Evolutionary conservation across 2,113 vertebrate genomes (phyloP).

Genomic region (Eudyptes chrysolophus): DNA sequence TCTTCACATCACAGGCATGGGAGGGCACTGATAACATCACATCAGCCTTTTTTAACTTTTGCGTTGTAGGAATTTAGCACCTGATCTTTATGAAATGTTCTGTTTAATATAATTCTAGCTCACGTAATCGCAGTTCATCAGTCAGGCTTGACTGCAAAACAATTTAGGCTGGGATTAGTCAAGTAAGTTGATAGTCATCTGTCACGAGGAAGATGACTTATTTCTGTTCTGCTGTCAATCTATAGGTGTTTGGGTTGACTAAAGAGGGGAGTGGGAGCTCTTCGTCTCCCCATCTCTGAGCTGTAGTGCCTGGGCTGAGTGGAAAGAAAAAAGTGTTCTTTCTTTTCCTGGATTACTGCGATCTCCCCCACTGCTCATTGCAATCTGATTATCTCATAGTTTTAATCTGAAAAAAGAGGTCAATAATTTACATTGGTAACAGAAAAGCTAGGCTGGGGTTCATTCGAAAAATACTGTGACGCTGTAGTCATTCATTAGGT

Average conservation of each 20-base stretch:
- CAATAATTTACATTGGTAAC: not conserved
- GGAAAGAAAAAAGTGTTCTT: not conserved
- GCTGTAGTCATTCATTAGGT: not conserved
- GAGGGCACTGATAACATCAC: not conserved
- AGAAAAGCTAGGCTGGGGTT: not conserved
- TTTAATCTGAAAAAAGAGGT: not conserved
- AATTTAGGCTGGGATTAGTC: not conserved
- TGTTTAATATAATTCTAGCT: not conserved
- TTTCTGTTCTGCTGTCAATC: not conserved
- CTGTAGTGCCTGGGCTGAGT: not conserved
- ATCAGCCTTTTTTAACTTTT: not conserved
- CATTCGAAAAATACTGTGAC: not conserved
- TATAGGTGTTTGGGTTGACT: not conserved
- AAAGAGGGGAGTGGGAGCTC: not conserved
- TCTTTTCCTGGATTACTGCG: not conserved
- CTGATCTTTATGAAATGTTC: not conserved
- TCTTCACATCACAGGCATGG: not conserved
- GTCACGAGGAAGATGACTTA: not conserved
- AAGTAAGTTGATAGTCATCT: not conserved
- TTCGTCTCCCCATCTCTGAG: not conserved
- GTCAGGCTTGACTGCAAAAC: not conserved
- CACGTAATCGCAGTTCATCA: not conserved
- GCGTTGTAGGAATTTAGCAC: slow-evolving; percentile 39
- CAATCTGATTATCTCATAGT: not conserved
- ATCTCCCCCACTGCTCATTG: not conserved